A percentile compares a stretch with the other conserved stretches of the same genome.
phyloP scores from a whole-genome alignment of 2,113 vertebrate species.

The Amphiprion percula region DNA sequence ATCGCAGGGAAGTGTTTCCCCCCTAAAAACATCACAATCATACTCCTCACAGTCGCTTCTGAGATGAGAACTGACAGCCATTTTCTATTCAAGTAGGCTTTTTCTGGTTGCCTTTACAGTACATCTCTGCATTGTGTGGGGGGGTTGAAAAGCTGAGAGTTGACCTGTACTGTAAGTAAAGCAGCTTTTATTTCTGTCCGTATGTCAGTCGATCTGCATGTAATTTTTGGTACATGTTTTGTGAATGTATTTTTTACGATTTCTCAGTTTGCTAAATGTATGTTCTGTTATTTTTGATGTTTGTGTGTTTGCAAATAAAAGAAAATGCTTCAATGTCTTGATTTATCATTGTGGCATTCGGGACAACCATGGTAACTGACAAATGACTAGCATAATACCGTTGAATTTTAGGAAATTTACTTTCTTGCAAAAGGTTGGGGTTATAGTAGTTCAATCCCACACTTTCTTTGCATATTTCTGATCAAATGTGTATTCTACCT shows the following conservation, averaged over 20 bases:
- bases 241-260: slow-evolving; percentile 80
- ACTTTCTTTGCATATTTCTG: neutral
- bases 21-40: slow-evolving; percentile 32
- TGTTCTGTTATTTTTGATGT: slow-evolving; percentile 67
- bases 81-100: slow-evolving; percentile 37
- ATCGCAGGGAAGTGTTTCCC: slow-evolving; percentile 17
- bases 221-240: slow-evolving; percentile 67
- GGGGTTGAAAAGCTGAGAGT: slow-evolving; percentile 32
- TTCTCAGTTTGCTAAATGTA: slow-evolving; percentile 64
- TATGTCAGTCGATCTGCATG: slow-evolving; percentile 61
- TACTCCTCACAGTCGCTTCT: neutral
- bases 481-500: no score
- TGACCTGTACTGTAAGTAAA: slow-evolving; percentile 38
- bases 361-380: neutral
- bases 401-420: neutral
- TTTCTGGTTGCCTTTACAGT: slow-evolving; percentile 60
- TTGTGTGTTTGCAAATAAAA: slow-evolving; percentile 79
- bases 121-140: slow-evolving; percentile 36
- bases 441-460: neutral
- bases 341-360: slow-evolving; percentile 5
- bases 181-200: slow-evolving; percentile 59
- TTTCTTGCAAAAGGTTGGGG: neutral
- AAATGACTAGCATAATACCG: neutral
- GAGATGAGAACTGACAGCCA: slow-evolving; percentile 1
- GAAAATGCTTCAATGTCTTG: slow-evolving; percentile 29